phyloP scores from a whole-genome alignment of 2,888 invertebrate species.

The Hypolimnas misippus region DNA sequence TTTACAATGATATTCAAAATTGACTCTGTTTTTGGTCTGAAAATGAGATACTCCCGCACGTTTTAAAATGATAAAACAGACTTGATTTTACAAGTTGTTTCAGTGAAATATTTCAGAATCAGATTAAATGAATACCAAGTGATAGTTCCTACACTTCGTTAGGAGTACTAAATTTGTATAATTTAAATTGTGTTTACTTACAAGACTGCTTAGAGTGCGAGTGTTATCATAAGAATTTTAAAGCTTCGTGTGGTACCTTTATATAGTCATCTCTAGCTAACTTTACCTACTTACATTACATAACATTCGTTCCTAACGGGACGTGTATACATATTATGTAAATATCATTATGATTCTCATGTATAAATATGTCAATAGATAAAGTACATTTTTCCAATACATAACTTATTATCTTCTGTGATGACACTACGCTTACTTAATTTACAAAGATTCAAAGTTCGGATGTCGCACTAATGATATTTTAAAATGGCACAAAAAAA shows the following conservation, averaged over 20 bases:
- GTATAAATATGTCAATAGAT: conserved; percentile 83
- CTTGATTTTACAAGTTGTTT: conserved; percentile 5
- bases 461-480: conserved; percentile 82
- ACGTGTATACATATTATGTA: conserved; percentile 84
- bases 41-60: conserved; percentile 62
- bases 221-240: conserved; percentile 84
- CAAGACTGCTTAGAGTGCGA: conserved; percentile 79
- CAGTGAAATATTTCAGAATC: conserved; percentile 13
- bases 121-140: conserved; percentile 5
- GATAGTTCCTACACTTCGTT: conserved; percentile 31
- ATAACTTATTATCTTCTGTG: conserved; percentile 80
- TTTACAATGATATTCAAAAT: conserved; percentile 74
- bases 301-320: conserved; percentile 84
- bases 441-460: conserved; percentile 82
- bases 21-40: conserved; percentile 78
- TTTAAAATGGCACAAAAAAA: conserved; percentile 84
- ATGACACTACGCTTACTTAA: conserved; percentile 77
- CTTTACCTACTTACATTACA: conserved; percentile 78
- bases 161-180: conserved; percentile 52
- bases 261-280: conserved; percentile 78
- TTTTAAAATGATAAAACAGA: conserved; percentile 8
- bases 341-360: conserved; percentile 76
- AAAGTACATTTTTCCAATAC: conserved; percentile 77
- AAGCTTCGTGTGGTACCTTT: conserved; percentile 83
- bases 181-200: conserved; percentile 69